Evolutionary conservation across 2,113 vertebrate genomes (phyloP), one percentile per base, ranked within the genome.

Genomic region (Apodemus sylvaticus): DNA sequence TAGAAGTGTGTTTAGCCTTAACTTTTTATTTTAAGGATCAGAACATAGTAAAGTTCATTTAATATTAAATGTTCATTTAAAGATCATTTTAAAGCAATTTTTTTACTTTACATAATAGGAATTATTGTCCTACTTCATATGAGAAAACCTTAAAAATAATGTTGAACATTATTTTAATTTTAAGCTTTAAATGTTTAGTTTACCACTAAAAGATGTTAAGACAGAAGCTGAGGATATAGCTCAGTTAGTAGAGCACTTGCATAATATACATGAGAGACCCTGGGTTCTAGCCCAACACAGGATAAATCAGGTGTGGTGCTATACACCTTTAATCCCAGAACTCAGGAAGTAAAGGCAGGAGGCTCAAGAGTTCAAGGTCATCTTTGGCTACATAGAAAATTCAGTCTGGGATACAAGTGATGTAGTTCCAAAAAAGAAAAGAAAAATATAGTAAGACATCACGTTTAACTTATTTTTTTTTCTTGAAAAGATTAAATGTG

Each of bases 41-140:
- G 36, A 48, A 83, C 29, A 19, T 70, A 7, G 79, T 34, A 9
- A 88, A 90, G 7, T 53, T n/a, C n/a, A n/a, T n/a, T n/a, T n/a
- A n/a, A n/a, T n/a, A n/a, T n/a, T n/a, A n/a, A n/a, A n/a, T n/a
- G n/a, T n/a, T n/a, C n/a, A n/a, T n/a, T n/a, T n/a, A n/a, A n/a
- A n/a, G n/a, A n/a, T n/a, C n/a, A 53, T 88, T 94, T 91, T 36
- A 79, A 48, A 76, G 68, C 60, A 86, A 86, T 3, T 73, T 94
- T 83, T 92, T 58, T 16, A 68, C 13, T 76, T 74, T 55, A 48
- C 3, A 51, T 51, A 74, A 31, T 24, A 62, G 24, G 48, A n/a
- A 66, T 66, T 85, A 45, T 14, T 60, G 12, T 14, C 48, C 12
- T 39, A 53, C 17, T 17, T 73, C 48, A 53, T 34, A 31, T 26